phyloP scores from a whole-genome alignment of 2,797 vertebrate genomes.

The Thripadectes ignobilis region DNA sequence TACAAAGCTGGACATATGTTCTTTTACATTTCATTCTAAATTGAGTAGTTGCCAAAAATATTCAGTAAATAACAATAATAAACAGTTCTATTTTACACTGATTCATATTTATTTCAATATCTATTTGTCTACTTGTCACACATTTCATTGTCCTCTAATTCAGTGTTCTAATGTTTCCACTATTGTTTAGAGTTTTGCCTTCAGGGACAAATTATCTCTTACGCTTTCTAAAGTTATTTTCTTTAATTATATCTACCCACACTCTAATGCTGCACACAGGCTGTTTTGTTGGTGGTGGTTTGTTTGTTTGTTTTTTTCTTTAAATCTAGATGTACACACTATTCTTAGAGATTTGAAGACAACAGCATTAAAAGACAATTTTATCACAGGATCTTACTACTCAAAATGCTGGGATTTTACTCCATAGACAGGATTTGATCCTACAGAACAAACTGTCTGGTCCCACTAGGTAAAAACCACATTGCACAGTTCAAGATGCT shows the following conservation, averaged over 20 bases:
- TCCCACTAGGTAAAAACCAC: not conserved
- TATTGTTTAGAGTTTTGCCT: not conserved
- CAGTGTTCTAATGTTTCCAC: not conserved
- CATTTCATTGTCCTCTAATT: slow-evolving; percentile 18
- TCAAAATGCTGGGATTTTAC: not conserved
- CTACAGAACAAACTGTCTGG: not conserved
- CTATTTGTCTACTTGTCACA: slow-evolving; percentile 19
- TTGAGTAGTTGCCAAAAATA: slow-evolving; percentile 67
- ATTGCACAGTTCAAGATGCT: not conserved
- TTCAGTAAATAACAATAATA: slow-evolving; percentile 59
- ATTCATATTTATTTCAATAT: slow-evolving; percentile 62
- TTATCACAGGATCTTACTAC: not conserved
- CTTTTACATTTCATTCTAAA: slow-evolving; percentile 70
- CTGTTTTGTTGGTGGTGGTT: not conserved
- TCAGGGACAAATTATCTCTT: not conserved
- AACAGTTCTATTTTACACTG: slow-evolving; percentile 63
- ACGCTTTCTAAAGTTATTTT: not conserved
- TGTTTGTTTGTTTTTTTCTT: too few relatives aligned
- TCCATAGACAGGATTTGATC: not conserved
- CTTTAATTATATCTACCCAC: not conserved
- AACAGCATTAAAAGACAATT: not conserved
- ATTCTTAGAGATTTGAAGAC: not conserved
- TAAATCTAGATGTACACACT: not conserved
- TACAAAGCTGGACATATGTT: slow-evolving; percentile 78
- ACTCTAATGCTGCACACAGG: not conserved